Conservation (phyloP, 2,113 vertebrate species). For the Apodemus speciosus region DNA sequence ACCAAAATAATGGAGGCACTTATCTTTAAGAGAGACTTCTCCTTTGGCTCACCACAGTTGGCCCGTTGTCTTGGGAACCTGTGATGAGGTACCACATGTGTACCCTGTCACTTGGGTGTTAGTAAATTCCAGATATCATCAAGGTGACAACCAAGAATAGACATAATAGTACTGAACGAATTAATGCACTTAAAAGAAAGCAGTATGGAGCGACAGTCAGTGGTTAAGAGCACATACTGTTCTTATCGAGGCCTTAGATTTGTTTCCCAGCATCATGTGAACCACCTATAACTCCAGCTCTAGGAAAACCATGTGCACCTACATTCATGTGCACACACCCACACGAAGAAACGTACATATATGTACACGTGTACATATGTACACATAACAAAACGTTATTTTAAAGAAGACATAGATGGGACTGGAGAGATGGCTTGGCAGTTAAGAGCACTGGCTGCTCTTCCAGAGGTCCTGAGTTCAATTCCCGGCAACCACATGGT, state of each 20-base stretch:
- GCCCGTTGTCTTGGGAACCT: neutral
- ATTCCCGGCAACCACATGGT: no score
- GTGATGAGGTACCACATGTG: neutral
- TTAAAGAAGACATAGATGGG: neutral
- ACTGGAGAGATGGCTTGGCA: no score
- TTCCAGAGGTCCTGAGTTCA: no score
- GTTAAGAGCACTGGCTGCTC: no score
- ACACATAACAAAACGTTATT: neutral
- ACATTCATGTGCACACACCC: neutral
- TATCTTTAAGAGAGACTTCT: neutral
- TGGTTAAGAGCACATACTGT: neutral
- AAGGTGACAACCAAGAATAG: neutral
- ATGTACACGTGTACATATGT: no score
- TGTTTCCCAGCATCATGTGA: neutral
- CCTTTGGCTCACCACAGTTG: no score
- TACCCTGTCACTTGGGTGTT: neutral
- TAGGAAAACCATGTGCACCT: neutral
- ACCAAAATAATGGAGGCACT: neutral
- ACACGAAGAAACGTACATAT: neutral
- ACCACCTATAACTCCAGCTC: neutral
- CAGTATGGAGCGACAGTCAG: neutral
- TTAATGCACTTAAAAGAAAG: neutral
- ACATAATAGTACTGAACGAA: neutral
- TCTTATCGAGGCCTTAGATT: neutral
- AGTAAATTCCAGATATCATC: neutral